A percentile compares a stretch with the other conserved stretches of the same genome.
Conservation (phyloP, 2,888 invertebrate genomes). For the Ptilodon capucinus region DNA sequence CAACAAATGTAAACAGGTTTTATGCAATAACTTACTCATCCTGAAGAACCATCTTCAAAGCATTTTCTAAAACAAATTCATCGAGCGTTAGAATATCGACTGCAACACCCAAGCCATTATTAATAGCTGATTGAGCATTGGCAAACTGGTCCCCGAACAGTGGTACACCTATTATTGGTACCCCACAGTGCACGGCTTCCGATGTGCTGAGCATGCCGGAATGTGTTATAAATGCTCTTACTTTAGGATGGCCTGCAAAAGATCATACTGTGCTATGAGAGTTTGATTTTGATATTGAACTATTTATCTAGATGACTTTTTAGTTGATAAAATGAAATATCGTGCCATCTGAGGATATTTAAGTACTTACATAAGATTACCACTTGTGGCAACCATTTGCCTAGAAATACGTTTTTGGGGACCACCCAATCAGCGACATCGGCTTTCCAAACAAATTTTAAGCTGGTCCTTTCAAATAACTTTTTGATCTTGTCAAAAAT, state of each 20-base stretch:
- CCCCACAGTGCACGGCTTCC: constrained; percentile 68
- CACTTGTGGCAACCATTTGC: constrained; percentile 88
- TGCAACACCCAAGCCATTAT: constrained; percentile 67
- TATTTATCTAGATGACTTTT: too few species aligned
- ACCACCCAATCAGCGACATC: constrained; percentile 83
- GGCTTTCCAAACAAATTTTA: constrained; percentile 88
- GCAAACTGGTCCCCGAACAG: constrained; percentile 78
- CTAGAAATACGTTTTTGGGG: constrained; percentile 84
- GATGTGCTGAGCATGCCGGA: constrained; percentile 77
- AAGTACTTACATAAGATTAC: constrained; percentile 85
- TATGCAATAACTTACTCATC: constrained; percentile 24
- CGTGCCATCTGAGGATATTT: too few species aligned
- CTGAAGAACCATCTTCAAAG: constrained; percentile 24
- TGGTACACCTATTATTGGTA: constrained; percentile 73
- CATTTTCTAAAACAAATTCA: constrained; percentile 16
- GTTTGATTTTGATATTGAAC: too few species aligned
- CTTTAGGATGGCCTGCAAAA: constrained; percentile 77
- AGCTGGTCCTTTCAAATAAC: constrained; percentile 52
- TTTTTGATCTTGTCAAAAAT: constrained; percentile 81
- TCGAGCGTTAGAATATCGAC: constrained; percentile 42
- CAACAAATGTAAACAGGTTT: too few species aligned
- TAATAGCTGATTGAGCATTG: constrained; percentile 67
- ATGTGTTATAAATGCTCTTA: constrained; percentile 75
- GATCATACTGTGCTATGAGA: too few species aligned
- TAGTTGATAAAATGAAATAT: too few species aligned